Evolutionary conservation across 2,113 vertebrate species (phyloP).

Genomic region (Jacana jacana): DNA sequence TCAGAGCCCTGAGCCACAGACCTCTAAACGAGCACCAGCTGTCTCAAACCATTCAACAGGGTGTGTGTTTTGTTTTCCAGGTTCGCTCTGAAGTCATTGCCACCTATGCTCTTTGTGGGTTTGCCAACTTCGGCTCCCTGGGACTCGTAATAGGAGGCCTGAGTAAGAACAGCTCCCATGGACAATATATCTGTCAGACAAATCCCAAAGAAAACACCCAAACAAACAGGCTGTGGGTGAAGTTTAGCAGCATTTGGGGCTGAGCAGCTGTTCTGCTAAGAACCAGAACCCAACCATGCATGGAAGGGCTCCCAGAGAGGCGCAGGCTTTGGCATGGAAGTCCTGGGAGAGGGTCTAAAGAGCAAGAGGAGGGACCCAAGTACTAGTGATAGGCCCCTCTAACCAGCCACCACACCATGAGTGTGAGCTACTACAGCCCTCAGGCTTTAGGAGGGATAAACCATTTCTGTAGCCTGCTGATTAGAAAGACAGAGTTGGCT

Average conservation of each 20-base stretch:
- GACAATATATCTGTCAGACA: neutral
- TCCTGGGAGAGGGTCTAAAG: neutral
- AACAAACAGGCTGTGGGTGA: neutral
- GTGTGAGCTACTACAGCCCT: neutral
- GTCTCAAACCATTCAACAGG: neutral
- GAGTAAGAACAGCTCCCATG: slow-evolving; percentile 70
- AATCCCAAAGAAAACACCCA: neutral
- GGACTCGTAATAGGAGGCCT: slow-evolving; percentile 81
- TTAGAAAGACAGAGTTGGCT: neutral
- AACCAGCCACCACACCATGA: neutral
- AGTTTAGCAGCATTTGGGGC: neutral
- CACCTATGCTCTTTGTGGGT: slow-evolving; percentile 89
- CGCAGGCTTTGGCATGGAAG: rapidly evolving
- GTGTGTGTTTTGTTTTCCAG: slow-evolving; percentile 66
- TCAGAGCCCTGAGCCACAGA: neutral
- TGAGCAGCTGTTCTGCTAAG: neutral
- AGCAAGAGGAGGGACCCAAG: neutral
- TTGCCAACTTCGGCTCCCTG: slow-evolving; percentile 86
- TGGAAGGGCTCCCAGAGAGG: no score
- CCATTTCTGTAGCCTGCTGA: neutral
- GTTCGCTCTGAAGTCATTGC: slow-evolving; percentile 87
- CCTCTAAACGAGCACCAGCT: neutral
- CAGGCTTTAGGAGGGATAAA: neutral
- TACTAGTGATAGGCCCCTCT: neutral
- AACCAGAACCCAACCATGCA: neutral